Evolutionary conservation across 2,888 invertebrate species (phyloP).

Genomic region (Euproctis similis): DNA sequence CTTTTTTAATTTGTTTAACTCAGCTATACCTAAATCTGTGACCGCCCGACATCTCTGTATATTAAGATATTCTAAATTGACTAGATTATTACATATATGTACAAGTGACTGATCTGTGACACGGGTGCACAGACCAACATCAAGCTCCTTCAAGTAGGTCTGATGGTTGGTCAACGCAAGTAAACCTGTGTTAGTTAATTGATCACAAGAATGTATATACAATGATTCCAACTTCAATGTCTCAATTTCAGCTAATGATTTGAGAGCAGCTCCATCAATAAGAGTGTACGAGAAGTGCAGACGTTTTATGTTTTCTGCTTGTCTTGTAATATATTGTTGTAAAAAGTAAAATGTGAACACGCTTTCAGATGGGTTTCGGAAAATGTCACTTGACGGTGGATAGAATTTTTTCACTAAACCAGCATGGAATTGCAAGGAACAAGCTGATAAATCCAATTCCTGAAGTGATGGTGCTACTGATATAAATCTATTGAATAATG

Average conservation of each 20-base stretch:
- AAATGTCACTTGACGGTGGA: constrained; percentile 58
- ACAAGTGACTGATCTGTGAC: constrained; percentile 79
- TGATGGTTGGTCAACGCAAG: constrained; percentile 73
- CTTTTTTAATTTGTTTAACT: constrained; percentile 70
- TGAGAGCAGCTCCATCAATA: constrained; percentile 79
- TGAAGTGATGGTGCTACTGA: constrained; percentile 76
- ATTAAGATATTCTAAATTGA: constrained; percentile 75
- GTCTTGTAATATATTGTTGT: constrained; percentile 70
- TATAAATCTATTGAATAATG: constrained; percentile 80
- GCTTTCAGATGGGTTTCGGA: constrained; percentile 76
- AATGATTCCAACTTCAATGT: constrained; percentile 70
- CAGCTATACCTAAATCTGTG: constrained; percentile 76
- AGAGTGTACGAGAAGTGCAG: constrained; percentile 81
- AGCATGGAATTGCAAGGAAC: constrained; percentile 82
- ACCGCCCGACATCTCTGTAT: constrained; percentile 79
- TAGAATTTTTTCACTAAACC: constrained; percentile 82
- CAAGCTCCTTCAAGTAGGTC: constrained; percentile 70
- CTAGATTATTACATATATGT: constrained; percentile 75
- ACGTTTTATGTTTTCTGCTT: constrained; percentile 71
- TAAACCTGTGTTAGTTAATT: constrained; percentile 77
- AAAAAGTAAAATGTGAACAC: constrained; percentile 83
- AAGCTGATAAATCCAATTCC: constrained; percentile 78
- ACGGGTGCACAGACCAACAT: constrained; percentile 79
- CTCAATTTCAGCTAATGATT: constrained; percentile 68
- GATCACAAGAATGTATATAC: constrained; percentile 76